These are phyloP conservation scores for Sebastes aleutianus DNA, from an alignment of 2,797 vertebrate species.

Conservation along the genomic window DNA sequence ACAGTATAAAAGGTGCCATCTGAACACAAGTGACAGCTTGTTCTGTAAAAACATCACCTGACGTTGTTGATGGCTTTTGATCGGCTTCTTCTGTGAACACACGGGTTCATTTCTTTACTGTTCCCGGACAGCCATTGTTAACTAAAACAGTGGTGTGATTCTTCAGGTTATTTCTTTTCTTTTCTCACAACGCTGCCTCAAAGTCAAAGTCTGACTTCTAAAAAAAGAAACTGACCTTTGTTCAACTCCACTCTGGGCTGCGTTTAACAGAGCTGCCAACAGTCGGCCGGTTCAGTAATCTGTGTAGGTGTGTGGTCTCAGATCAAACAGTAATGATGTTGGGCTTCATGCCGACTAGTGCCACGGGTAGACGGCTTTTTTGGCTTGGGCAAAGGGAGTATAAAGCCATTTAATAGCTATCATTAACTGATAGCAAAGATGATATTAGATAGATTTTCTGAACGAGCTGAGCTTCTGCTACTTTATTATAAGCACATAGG, in stretches of 20 bases:
- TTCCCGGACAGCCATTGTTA: conserved; percentile 14
- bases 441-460: not conserved
- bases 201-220: conserved; percentile 24
- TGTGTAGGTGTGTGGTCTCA: conserved; percentile 53
- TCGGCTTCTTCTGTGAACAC: not conserved
- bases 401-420: conserved; percentile 4
- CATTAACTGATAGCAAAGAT: conserved; percentile 16
- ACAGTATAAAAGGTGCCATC: not conserved
- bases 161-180: not conserved
- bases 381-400: not conserved
- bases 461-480: not conserved
- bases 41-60: not conserved
- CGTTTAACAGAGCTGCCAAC: not conserved
- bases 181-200: conserved; percentile 9
- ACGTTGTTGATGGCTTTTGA: not conserved
- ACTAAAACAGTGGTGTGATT: conserved; percentile 14
- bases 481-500: not conserved
- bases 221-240: not conserved
- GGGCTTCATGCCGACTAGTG: conserved; percentile 13
- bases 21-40: not conserved
- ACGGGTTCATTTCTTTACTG: conserved; percentile 13
- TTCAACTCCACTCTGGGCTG: not conserved
- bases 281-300: conserved; percentile 3
- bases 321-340: conserved; percentile 38
- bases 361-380: conserved; percentile 9